A percentile compares a stretch with the other conserved stretches of the same genome.
phyloP scores from a whole-genome alignment of 92 coral and sea anemone species.

The Nematostella vectensis region DNA sequence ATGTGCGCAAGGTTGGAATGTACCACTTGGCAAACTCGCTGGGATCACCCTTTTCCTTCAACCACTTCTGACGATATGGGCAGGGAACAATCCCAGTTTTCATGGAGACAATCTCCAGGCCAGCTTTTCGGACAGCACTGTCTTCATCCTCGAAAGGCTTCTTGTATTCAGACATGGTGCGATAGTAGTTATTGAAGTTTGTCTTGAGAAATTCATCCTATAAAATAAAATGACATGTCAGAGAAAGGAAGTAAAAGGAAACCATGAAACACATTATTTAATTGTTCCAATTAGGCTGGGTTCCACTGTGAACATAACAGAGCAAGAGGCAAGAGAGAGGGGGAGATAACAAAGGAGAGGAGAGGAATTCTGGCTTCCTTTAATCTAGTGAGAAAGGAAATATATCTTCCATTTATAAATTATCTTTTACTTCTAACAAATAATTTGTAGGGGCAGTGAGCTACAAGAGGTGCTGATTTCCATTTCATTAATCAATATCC shows the following conservation, averaged over 20 bases:
- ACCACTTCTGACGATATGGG: constrained; percentile 56
- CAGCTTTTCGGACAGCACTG: constrained; percentile 57
- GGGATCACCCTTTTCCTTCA: constrained; percentile 56
- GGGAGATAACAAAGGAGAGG: too few species aligned
- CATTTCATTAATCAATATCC: too few species aligned
- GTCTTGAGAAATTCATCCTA: constrained; percentile 64
- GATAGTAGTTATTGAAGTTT: constrained; percentile 50
- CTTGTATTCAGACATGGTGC: constrained; percentile 60
- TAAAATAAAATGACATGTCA: background rate
- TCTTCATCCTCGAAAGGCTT: constrained; percentile 45
- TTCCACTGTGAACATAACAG: too few species aligned
- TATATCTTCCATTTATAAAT: too few species aligned
- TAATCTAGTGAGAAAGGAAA: too few species aligned
- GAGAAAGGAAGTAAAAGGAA: background rate
- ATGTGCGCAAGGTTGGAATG: constrained; percentile 53
- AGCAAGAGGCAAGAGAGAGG: too few species aligned
- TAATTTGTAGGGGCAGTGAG: too few species aligned
- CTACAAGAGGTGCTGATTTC: too few species aligned
- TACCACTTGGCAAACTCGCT: constrained; percentile 54
- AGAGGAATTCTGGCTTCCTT: too few species aligned
- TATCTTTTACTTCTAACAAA: too few species aligned
- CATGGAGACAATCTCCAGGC: constrained; percentile 59
- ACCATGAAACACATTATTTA: background rate
- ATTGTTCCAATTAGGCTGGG: too few species aligned
- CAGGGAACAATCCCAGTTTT: constrained; percentile 57